Percentiles rank a stretch among this genome's conserved stretches.
Conservation (phyloP, 92 coral and sea anemone genomes). For the Bergia puertoricense region DNA sequence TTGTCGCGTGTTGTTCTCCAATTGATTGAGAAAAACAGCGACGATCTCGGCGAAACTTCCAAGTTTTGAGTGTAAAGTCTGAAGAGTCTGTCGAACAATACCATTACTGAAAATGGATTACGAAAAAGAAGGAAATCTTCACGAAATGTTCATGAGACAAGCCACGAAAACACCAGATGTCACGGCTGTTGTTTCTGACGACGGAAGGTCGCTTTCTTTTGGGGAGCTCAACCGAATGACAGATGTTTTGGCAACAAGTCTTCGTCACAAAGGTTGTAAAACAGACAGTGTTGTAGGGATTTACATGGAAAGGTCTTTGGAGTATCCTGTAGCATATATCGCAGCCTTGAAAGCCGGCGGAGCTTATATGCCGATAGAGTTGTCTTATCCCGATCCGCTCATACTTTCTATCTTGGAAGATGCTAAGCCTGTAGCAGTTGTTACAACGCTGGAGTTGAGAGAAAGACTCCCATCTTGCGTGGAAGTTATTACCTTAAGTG, state of each 20-base stretch:
- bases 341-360: conserved; percentile 88
- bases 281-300: conserved; percentile 78
- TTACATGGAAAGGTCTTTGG: conserved; percentile 73
- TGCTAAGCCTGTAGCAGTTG: conserved; percentile 70
- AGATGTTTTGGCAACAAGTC: conserved; percentile 66
- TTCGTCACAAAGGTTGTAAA: conserved; percentile 76
- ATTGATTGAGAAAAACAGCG: neutral
- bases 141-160: conserved; percentile 76
- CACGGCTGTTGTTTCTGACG: conserved; percentile 77
- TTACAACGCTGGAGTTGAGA: conserved; percentile 62
- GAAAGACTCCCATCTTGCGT: conserved; percentile 62
- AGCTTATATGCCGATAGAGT: conserved; percentile 79
- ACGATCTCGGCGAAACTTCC: neutral
- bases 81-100: neutral
- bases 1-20: neutral
- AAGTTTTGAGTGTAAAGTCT: neutral
- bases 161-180: conserved; percentile 68
- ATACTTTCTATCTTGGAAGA: conserved; percentile 76
- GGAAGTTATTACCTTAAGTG: conserved; percentile 54
- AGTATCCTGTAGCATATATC: conserved; percentile 78
- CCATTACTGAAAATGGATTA: conserved; percentile 58
- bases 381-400: conserved; percentile 74
- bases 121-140: conserved; percentile 79
- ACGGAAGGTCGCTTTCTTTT: conserved; percentile 75
- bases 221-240: conserved; percentile 69